These are phyloP conservation scores for Synanthedon vespiformis DNA, from an alignment of 2,888 invertebrate species.

Conservation along the genomic window DNA sequence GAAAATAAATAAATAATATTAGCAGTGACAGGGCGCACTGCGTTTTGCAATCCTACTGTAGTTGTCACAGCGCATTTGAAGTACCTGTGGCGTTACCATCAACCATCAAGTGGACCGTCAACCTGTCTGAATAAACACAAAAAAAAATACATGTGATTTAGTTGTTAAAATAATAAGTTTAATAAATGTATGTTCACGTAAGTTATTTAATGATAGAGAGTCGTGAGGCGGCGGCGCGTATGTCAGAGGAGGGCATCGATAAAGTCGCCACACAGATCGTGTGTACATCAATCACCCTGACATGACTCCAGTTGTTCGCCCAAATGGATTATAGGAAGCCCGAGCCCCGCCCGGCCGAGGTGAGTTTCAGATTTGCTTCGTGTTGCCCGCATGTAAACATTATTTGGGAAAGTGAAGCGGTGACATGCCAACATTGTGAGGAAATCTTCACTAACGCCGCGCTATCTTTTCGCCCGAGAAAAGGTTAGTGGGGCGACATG, in stretches of 20 bases:
- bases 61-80: too few relatives aligned
- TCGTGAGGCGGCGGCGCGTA: slow-evolving; percentile 6
- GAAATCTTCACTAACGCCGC: slow-evolving; percentile 32
- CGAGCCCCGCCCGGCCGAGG: slow-evolving; percentile 20
- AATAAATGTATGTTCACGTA: too few relatives aligned
- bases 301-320: slow-evolving; percentile 64
- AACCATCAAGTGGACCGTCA: too few relatives aligned
- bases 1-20: too few relatives aligned
- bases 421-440: slow-evolving; percentile 43
- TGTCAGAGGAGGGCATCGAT: slow-evolving; percentile 44
- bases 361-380: slow-evolving; percentile 56
- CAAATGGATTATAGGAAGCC: slow-evolving; percentile 67
- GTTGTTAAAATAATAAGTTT: too few relatives aligned
- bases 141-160: too few relatives aligned
- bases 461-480: slow-evolving; percentile 8
- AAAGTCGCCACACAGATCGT: slow-evolving; percentile 50
- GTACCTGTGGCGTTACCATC: too few relatives aligned
- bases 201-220: too few relatives aligned
- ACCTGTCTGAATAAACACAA: too few relatives aligned
- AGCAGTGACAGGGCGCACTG: too few relatives aligned
- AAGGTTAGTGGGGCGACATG: background rate
- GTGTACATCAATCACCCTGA: slow-evolving; percentile 64
- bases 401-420: slow-evolving; percentile 56
- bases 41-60: too few relatives aligned
- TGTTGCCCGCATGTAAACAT: slow-evolving; percentile 54